These are phyloP conservation scores for Heliconius hewitsoni DNA, from an alignment of 1,140 invertebrate genomes.

Conservation along the genomic window DNA sequence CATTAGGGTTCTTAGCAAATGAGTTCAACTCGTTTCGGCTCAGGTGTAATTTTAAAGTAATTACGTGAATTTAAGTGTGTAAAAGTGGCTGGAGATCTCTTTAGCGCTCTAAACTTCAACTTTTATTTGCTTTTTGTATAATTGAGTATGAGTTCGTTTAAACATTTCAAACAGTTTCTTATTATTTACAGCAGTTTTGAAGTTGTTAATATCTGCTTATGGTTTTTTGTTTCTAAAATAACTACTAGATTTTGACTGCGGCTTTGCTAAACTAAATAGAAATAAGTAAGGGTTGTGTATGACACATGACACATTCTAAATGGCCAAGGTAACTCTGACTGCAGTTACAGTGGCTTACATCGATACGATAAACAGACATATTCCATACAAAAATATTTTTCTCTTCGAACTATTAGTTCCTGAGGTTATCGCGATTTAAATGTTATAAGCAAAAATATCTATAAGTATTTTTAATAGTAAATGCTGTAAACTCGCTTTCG, in stretches of 20 bases:
- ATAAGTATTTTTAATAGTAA: too few relatives aligned
- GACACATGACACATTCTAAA: too few relatives aligned
- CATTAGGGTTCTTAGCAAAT: conserved; percentile 56
- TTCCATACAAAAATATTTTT: too few relatives aligned
- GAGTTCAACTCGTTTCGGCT: conserved; percentile 45
- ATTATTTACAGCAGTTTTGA: not conserved
- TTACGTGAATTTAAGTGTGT: conserved; percentile 36
- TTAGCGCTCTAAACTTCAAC: conserved; percentile 8
- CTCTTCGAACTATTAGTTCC: too few relatives aligned
- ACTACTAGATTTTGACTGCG: not conserved
- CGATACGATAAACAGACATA: too few relatives aligned
- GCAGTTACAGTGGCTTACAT: too few relatives aligned
- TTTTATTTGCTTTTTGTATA: conserved; percentile 11
- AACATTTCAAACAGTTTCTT: conserved; percentile 9
- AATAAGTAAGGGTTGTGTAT: too few relatives aligned
- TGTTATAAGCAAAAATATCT: too few relatives aligned
- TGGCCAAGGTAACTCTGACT: too few relatives aligned
- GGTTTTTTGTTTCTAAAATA: not conserved
- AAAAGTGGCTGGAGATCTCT: conserved; percentile 12
- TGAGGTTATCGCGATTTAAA: too few relatives aligned
- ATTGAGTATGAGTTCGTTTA: conserved; percentile 2
- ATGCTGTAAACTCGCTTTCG: too few relatives aligned
- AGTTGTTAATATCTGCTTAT: too few relatives aligned
- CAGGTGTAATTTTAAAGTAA: conserved; percentile 40
- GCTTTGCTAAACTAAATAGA: not conserved